phyloP scores from a whole-genome alignment of 2,797 vertebrate genomes.

The Chloroceryle inda region DNA sequence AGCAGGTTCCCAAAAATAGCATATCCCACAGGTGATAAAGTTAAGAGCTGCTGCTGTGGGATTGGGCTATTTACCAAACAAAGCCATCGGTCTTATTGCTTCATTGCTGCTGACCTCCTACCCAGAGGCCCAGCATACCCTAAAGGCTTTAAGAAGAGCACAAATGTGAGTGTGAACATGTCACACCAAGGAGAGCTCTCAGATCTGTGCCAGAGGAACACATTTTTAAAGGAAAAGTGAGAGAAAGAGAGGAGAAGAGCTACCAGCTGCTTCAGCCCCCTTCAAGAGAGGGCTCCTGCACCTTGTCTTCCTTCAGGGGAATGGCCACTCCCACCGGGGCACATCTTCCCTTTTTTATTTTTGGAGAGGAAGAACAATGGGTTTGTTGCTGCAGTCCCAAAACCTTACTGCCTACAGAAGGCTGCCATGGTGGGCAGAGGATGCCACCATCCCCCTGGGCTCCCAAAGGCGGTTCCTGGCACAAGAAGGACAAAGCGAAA shows the following conservation, averaged over 20 bases:
- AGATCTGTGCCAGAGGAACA: background rate
- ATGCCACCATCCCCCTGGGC: background rate
- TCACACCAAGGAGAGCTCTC: background rate
- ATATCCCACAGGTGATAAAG: background rate
- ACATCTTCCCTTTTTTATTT: background rate
- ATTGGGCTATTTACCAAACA: background rate
- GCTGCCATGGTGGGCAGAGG: background rate
- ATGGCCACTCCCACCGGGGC: fast-evolving
- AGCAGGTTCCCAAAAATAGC: background rate
- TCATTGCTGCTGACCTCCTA: background rate
- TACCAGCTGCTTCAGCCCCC: background rate
- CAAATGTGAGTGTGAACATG: fast-evolving
- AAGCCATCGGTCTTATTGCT: background rate
- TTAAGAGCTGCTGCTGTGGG: background rate
- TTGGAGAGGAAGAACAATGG: background rate
- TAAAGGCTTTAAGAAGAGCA: background rate
- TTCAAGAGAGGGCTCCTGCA: background rate
- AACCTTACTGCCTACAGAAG: background rate
- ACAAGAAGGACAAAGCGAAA: background rate
- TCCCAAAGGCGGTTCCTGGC: background rate
- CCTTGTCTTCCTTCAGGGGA: background rate
- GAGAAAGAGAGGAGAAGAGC: background rate
- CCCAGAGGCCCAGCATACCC: background rate
- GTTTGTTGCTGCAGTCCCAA: background rate
- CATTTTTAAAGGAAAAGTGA: background rate